These are phyloP conservation scores for Hyles vespertilio DNA, from an alignment of 1,140 invertebrate species.

Conservation along the genomic window DNA sequence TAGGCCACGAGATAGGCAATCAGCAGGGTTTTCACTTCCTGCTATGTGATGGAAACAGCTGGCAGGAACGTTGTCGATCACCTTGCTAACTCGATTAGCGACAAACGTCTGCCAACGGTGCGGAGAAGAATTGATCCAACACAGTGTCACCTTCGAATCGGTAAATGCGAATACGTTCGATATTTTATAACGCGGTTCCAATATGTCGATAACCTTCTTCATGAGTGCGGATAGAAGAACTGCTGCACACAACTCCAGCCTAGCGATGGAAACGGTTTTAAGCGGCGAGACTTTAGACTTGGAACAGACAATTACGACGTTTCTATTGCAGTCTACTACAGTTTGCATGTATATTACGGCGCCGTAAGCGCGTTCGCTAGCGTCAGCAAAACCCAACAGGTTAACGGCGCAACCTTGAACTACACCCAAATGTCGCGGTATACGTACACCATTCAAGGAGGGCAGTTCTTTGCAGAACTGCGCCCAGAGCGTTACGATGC, in stretches of 20 bases:
- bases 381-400: constrained; percentile 41
- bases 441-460: constrained; percentile 3
- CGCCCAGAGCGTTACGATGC: constrained; percentile 4
- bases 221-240: too few species aligned
- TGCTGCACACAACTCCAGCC: too few species aligned
- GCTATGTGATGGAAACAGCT: too few species aligned
- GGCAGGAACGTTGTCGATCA: too few species aligned
- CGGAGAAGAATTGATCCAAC: too few species aligned
- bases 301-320: constrained; percentile 17
- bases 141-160: too few species aligned
- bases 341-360: constrained; percentile 35
- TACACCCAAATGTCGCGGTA: constrained; percentile 12
- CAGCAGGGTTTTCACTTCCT: background rate
- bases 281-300: constrained; percentile 24
- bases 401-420: background rate
- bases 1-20: constrained; percentile 4
- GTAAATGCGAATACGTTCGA: too few species aligned
- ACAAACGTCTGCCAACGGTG: too few species aligned
- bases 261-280: too few species aligned
- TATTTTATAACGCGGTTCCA: too few species aligned
- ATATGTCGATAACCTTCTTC: too few species aligned
- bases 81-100: too few species aligned
- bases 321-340: background rate
- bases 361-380: constrained; percentile 34
- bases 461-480: constrained; percentile 8